Conservation (phyloP, 2,888 invertebrate genomes). For the Rhingia campestris region DNA sequence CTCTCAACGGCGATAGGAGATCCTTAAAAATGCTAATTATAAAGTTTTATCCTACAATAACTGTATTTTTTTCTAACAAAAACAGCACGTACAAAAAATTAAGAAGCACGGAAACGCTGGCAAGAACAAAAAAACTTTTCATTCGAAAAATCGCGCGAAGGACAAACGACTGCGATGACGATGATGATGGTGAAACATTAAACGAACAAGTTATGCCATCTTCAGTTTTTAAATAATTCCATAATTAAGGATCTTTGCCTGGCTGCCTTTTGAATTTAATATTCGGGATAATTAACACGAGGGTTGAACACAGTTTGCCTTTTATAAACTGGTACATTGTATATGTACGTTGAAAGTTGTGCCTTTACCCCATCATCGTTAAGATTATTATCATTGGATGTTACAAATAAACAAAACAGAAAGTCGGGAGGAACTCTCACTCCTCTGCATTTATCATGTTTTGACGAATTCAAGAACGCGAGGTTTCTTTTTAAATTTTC, state of each 20-base stretch:
- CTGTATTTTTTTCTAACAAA: slow-evolving; percentile 47
- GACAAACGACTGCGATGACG: slow-evolving; percentile 15
- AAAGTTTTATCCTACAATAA: slow-evolving; percentile 67
- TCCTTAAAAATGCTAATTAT: slow-evolving; percentile 72
- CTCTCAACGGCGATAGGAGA: slow-evolving; percentile 36
- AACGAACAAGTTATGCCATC: slow-evolving; percentile 70
- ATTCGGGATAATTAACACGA: slow-evolving; percentile 73
- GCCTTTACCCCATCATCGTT: slow-evolving; percentile 40
- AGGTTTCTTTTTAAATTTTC: not conserved
- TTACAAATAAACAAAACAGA: slow-evolving; percentile 28
- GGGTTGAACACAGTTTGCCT: slow-evolving; percentile 64
- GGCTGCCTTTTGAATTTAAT: slow-evolving; percentile 73
- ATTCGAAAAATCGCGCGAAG: slow-evolving; percentile 35
- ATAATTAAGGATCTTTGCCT: slow-evolving; percentile 70
- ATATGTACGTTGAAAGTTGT: slow-evolving; percentile 24
- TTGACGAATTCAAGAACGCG: not conserved
- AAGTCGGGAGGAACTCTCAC: slow-evolving; percentile 18
- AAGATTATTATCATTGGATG: slow-evolving; percentile 53
- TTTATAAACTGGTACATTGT: slow-evolving; percentile 35
- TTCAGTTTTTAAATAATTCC: slow-evolving; percentile 74
- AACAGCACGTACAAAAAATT: slow-evolving; percentile 22
- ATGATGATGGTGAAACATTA: slow-evolving; percentile 47
- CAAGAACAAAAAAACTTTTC: slow-evolving; percentile 44
- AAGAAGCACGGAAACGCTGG: slow-evolving; percentile 13
- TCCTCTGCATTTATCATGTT: slow-evolving; percentile 2